Conservation (phyloP, 2,797 vertebrate genomes). For the Peromyscus attwateri region DNA sequence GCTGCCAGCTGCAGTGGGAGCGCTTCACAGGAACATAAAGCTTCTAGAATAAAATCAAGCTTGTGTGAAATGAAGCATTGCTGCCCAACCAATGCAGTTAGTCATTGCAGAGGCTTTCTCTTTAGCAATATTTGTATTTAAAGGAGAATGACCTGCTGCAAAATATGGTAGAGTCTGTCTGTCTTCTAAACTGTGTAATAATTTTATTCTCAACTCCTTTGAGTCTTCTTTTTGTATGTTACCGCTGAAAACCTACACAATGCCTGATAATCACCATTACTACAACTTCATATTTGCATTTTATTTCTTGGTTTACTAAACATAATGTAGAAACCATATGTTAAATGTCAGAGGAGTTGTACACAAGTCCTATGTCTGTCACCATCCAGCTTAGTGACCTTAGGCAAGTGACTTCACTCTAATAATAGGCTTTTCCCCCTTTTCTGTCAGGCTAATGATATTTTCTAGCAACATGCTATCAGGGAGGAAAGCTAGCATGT, state of each 20-base stretch:
- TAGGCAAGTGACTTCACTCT: neutral
- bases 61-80: conserved; percentile 1
- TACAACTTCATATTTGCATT: neutral
- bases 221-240: neutral
- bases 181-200: neutral
- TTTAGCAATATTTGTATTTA: conserved; percentile 46
- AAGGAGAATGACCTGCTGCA: conserved; percentile 23
- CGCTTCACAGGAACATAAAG: neutral
- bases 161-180: neutral
- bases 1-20: no score
- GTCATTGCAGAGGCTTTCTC: neutral
- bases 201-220: conserved; percentile 33
- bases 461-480: conserved; percentile 14
- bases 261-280: neutral
- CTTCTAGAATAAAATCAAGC: conserved; percentile 3
- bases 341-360: conserved; percentile 13
- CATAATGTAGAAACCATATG: neutral
- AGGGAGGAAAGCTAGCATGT: neutral
- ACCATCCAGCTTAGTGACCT: neutral
- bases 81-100: neutral
- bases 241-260: neutral
- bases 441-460: neutral
- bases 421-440: neutral
- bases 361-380: neutral
- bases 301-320: conserved; percentile 21